Conservation (phyloP, 1,140 invertebrate genomes). For the Bombyx mori region ASM3026992v2 NC_085120.1:5801501-5802000, state of each 20-base stretch:
- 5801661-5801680: slow-evolving; percentile 48
- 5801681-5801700: slow-evolving; percentile 64
- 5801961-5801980: slow-evolving; percentile 6
- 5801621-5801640: slow-evolving; percentile 36
- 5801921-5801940: slow-evolving; percentile 27
- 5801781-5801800: slow-evolving; percentile 32
- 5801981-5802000: slow-evolving; percentile 9
- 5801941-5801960: slow-evolving; percentile 5
- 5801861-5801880: slow-evolving; percentile 18
- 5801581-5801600: slow-evolving; percentile 8
- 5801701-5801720: slow-evolving; percentile 66
- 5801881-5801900: slow-evolving; percentile 24
- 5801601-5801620: slow-evolving; percentile 6
- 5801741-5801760: slow-evolving; percentile 64
- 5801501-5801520: slow-evolving; percentile 53
- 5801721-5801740: slow-evolving; percentile 73
- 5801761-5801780: slow-evolving; percentile 31
- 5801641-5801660: slow-evolving; percentile 55
- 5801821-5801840: slow-evolving; percentile 6
- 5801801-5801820: slow-evolving; percentile 13
- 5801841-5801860: neutral
- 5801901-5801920: slow-evolving; percentile 56
- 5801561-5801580: slow-evolving; percentile 31
- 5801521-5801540: slow-evolving; percentile 54
- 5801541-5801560: slow-evolving; percentile 47